These are phyloP conservation scores for Stictonetta naevosa DNA, from an alignment of 2,113 vertebrate species.

Conservation along the genomic window DNA sequence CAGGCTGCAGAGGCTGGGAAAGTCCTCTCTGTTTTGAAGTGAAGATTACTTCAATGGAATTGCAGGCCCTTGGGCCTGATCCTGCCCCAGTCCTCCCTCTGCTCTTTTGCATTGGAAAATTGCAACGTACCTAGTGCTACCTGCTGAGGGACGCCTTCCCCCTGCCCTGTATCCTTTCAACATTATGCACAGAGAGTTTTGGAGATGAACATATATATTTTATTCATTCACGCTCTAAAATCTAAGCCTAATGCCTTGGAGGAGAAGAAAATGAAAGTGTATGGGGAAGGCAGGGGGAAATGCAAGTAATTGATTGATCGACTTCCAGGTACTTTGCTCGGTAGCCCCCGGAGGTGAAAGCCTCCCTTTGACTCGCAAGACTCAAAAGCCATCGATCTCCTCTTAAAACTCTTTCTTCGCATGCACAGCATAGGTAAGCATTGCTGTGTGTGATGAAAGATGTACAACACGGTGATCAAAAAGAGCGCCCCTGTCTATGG, in stretches of 20 bases:
- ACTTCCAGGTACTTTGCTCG: conserved; percentile 5
- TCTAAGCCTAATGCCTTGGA: background rate
- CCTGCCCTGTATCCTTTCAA: background rate
- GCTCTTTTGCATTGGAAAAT: background rate
- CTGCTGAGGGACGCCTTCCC: rapidly evolving
- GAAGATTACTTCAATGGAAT: background rate
- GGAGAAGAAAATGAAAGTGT: background rate
- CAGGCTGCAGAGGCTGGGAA: background rate
- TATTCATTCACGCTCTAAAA: background rate
- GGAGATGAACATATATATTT: background rate
- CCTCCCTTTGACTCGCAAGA: background rate
- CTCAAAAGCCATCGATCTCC: conserved; percentile 26
- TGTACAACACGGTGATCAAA: background rate
- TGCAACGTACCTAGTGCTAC: no score
- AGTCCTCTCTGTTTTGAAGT: background rate
- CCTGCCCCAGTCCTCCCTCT: rapidly evolving
- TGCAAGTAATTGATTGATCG: background rate
- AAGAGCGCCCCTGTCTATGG: background rate
- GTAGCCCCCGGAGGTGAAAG: background rate
- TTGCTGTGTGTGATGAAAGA: background rate
- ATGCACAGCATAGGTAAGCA: background rate
- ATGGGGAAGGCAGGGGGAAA: background rate
- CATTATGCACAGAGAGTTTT: background rate
- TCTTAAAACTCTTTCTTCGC: background rate
- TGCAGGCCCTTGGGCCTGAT: background rate